Conservation (phyloP, 2,888 invertebrate genomes). For the Entomobrya multifasciata region DNA sequence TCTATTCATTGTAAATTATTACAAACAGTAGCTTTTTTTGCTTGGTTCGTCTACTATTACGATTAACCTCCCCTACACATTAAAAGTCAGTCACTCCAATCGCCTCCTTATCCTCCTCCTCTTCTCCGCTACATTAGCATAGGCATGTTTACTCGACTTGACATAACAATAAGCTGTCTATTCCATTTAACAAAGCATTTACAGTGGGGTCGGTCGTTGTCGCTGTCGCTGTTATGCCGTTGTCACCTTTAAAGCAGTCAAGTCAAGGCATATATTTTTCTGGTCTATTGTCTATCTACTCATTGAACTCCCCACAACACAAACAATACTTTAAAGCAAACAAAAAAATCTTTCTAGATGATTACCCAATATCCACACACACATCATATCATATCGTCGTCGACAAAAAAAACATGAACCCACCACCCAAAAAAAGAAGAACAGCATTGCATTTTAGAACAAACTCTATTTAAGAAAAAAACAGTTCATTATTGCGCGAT, state of each 20-base stretch:
- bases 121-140: neutral
- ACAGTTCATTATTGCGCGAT: constrained; percentile 18
- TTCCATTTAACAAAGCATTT: neutral
- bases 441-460: constrained; percentile 7
- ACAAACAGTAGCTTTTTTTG: constrained; percentile 10
- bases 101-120: neutral
- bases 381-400: neutral
- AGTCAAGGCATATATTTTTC: no score
- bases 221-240: neutral
- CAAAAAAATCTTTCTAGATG: neutral
- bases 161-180: neutral
- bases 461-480: constrained; percentile 5
- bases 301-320: neutral
- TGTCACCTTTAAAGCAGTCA: no score
- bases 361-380: neutral
- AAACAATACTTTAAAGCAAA: neutral
- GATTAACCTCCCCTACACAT: neutral
- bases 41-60: neutral
- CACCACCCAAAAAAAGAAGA: constrained; percentile 5
- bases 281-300: neutral
- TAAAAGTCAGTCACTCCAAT: neutral
- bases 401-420: neutral
- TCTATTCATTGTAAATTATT: no score
- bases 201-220: neutral
- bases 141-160: neutral